phyloP scores from a whole-genome alignment of 2,113 vertebrate genomes.

The Ascaphus truei region DNA sequence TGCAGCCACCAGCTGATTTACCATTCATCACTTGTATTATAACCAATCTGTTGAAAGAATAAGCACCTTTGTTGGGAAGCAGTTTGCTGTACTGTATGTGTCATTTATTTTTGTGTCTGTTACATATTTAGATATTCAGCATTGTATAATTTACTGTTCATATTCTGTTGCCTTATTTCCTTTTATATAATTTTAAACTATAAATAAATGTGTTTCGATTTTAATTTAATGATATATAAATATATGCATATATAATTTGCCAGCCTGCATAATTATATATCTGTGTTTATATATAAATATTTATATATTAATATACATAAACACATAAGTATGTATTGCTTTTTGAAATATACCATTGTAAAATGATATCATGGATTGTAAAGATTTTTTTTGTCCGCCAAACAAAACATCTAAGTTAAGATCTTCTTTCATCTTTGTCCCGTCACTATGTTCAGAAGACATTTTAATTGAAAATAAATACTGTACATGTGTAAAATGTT shows the following conservation, averaged over 20 bases:
- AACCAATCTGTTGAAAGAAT: too few relatives aligned
- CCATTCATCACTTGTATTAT: too few relatives aligned
- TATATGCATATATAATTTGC: slow-evolving; percentile 30
- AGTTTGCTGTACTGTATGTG: too few relatives aligned
- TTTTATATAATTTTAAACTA: slow-evolving; percentile 62
- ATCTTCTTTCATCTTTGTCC: slow-evolving; percentile 56
- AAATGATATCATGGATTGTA: slow-evolving; percentile 71
- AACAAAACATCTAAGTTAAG: slow-evolving; percentile 40
- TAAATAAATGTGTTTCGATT: slow-evolving; percentile 72
- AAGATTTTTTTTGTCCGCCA: slow-evolving; percentile 64
- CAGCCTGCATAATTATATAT: background rate
- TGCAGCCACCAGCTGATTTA: too few relatives aligned
- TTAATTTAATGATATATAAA: slow-evolving; percentile 73
- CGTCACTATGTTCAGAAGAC: slow-evolving; percentile 65
- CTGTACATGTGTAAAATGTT: slow-evolving; percentile 84
- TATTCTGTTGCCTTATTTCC: too few relatives aligned
- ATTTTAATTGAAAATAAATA: slow-evolving; percentile 68
- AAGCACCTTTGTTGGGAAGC: too few relatives aligned
- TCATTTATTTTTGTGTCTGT: too few relatives aligned
- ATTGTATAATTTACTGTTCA: too few relatives aligned
- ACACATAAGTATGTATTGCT: slow-evolving; percentile 46
- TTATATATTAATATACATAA: slow-evolving; percentile 47
- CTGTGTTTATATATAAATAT: slow-evolving; percentile 62
- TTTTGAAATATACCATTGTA: slow-evolving; percentile 33
- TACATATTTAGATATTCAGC: too few relatives aligned